Percentiles rank a stretch among this genome's conserved stretches.
These are phyloP conservation scores for Zosterops lateralis DNA, from an alignment of 2,113 vertebrate genomes.

Conservation along the genomic window DNA sequence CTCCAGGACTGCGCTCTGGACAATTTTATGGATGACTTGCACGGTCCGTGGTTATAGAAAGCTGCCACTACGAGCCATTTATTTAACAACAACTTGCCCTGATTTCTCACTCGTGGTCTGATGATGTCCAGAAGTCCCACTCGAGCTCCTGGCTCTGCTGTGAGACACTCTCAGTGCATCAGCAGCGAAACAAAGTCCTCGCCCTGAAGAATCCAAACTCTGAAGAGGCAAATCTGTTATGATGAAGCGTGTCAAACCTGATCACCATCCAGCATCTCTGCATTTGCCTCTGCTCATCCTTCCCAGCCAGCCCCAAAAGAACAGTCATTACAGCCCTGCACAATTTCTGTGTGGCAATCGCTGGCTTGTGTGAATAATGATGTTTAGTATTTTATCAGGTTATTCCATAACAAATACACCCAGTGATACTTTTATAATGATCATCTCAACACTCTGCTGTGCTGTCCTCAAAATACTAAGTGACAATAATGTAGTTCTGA, in stretches of 20 bases:
- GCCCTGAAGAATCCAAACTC: not conserved
- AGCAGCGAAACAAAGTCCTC: not conserved
- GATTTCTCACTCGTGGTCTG: not conserved
- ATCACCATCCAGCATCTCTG: not conserved
- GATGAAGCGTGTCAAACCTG: conserved; percentile 22
- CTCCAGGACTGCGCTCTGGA: fast-evolving
- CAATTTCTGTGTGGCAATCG: not conserved
- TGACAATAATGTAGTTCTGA: conserved; percentile 5
- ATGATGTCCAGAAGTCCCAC: not conserved
- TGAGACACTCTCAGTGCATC: not conserved
- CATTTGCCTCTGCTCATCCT: not conserved
- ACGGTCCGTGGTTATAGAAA: fast-evolving
- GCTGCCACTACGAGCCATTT: not conserved
- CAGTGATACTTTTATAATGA: conserved; percentile 49
- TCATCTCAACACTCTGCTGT: not conserved
- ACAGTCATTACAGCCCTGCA: not conserved
- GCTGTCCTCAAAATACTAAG: conserved; percentile 43
- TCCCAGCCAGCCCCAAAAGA: conserved; percentile 16
- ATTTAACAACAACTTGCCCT: not conserved
- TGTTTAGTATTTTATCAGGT: conserved; percentile 31
- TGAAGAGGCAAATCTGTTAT: conserved; percentile 28
- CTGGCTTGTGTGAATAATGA: not conserved
- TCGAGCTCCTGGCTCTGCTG: not conserved
- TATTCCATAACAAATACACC: conserved; percentile 50
- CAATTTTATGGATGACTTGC: not conserved